Percentiles rank a stretch among this genome's conserved stretches.
Evolutionary conservation across 2,113 vertebrate genomes (phyloP).

Genomic region (Globicephala melas): DNA sequence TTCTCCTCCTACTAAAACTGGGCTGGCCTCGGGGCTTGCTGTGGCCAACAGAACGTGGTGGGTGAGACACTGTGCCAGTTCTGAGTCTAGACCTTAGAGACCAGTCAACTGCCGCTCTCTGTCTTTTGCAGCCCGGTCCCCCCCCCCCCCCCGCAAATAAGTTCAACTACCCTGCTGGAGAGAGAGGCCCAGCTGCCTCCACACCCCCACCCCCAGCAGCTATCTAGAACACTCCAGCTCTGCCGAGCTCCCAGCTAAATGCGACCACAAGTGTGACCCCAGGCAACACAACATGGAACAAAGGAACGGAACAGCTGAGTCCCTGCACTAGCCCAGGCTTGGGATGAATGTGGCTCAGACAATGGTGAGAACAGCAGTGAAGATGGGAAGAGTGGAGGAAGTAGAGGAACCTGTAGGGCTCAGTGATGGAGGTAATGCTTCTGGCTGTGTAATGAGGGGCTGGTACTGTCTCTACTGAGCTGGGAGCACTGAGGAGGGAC

Average conservation of each 20-base stretch:
- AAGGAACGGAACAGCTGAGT: background rate
- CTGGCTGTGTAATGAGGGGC: background rate
- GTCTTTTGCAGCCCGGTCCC: background rate
- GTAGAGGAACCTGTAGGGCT: background rate
- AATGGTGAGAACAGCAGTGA: rapidly evolving
- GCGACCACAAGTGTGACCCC: background rate
- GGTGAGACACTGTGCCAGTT: background rate
- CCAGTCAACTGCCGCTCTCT: background rate
- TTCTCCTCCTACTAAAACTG: background rate
- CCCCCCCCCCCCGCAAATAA: background rate
- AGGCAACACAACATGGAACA: background rate
- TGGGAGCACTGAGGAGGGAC: background rate
- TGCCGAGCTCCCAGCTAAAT: background rate
- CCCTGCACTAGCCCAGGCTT: background rate
- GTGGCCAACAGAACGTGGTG: background rate
- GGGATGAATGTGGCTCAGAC: too few relatives aligned
- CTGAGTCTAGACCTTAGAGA: background rate
- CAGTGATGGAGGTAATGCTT: background rate
- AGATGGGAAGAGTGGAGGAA: background rate
- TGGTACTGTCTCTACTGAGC: background rate
- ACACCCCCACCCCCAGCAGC: background rate
- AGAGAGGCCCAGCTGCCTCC: background rate
- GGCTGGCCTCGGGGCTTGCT: too few relatives aligned
- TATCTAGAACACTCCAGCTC: background rate
- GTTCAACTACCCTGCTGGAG: background rate